Evolutionary conservation across 2,113 vertebrate genomes (phyloP).

Genomic region (Oreotragus oreotragus): DNA sequence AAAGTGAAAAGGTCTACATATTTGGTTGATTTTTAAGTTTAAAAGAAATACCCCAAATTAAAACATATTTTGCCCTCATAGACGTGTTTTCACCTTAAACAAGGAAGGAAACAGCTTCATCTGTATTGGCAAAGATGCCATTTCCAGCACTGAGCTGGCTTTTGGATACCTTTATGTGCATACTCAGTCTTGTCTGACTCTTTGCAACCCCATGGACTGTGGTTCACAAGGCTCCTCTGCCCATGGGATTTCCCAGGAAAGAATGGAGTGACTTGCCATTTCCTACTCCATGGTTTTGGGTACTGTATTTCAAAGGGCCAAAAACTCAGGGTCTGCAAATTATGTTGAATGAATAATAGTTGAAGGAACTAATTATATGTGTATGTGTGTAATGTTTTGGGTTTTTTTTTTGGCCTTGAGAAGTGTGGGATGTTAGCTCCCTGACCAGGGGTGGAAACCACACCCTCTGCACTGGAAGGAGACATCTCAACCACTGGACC

Average conservation of each 20-base stretch:
- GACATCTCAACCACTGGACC: neutral
- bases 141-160: neutral
- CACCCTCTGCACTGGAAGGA: neutral
- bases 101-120: neutral
- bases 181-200: neutral
- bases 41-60: neutral
- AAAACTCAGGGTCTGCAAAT: neutral
- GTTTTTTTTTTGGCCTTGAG: neutral
- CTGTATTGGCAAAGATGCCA: neutral
- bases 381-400: neutral
- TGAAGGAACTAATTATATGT: neutral
- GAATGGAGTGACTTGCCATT: neutral
- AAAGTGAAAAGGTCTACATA: neutral
- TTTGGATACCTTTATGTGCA: neutral
- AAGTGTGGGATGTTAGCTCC: neutral
- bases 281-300: neutral
- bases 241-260: neutral
- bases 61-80: neutral
- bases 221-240: neutral
- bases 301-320: neutral
- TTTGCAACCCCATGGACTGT: neutral
- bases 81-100: neutral
- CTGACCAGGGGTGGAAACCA: neutral
- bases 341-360: neutral
- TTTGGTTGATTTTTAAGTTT: neutral